Percentiles rank a stretch among this genome's conserved stretches.
phyloP scores from a whole-genome alignment of 2,888 invertebrate genomes.

The Geotrupes spiniger region DNA sequence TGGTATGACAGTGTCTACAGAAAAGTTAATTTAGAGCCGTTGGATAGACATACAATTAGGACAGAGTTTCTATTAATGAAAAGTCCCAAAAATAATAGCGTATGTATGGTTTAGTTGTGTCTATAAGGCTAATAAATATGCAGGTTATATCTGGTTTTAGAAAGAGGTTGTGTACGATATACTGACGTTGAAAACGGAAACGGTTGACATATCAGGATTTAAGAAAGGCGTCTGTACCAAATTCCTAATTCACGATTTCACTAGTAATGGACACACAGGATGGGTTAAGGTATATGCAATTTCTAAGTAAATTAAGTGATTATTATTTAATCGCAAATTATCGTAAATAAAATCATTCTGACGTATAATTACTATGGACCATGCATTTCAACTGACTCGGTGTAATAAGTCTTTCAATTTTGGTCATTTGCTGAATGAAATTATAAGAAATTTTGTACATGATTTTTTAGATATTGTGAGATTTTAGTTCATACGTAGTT shows the following conservation, averaged over 20 bases:
- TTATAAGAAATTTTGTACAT: too few species aligned
- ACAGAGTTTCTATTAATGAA: constrained; percentile 47
- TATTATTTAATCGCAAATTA: too few species aligned
- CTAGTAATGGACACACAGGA: constrained; percentile 48
- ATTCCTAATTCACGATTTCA: constrained; percentile 50
- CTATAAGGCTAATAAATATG: constrained; percentile 5
- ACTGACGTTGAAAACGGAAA: constrained; percentile 27
- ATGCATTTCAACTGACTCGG: too few species aligned
- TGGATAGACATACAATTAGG: constrained; percentile 45
- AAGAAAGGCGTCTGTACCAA: constrained; percentile 33
- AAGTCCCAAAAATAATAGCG: constrained; percentile 23
- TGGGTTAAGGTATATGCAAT: constrained; percentile 49
- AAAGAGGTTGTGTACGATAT: constrained; percentile 29
- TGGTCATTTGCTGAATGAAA: too few species aligned
- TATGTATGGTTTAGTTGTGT: constrained; percentile 20
- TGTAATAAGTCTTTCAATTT: too few species aligned
- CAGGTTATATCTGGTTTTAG: constrained; percentile 16
- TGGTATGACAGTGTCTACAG: constrained; percentile 45
- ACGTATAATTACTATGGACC: too few species aligned
- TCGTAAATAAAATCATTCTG: too few species aligned
- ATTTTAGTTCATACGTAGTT: too few species aligned
- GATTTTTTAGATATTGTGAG: too few species aligned
- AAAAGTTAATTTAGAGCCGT: constrained; percentile 45
- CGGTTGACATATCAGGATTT: constrained; percentile 39
- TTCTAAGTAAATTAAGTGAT: too few species aligned